These are phyloP conservation scores for Catocala nupta DNA, from an alignment of 2,888 invertebrate species.

Conservation along the genomic window DNA sequence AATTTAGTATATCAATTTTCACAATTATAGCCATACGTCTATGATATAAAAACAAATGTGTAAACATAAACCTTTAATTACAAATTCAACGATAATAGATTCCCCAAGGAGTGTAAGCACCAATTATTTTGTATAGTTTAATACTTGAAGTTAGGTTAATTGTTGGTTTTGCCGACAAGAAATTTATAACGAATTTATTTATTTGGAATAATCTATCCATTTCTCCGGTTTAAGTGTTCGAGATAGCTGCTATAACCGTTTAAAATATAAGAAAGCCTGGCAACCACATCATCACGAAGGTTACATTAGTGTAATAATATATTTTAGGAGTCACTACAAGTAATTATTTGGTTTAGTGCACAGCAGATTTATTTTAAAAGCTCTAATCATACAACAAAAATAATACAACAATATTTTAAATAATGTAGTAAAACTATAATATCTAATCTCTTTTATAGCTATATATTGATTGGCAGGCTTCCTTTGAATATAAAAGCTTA, in stretches of 20 bases:
- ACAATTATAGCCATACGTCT: conserved; percentile 75
- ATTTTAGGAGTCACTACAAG: conserved; percentile 58
- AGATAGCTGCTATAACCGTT: conserved; percentile 49
- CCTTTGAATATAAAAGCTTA: conserved; percentile 75
- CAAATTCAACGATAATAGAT: conserved; percentile 76
- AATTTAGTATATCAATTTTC: conserved; percentile 83
- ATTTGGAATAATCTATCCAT: conserved; percentile 20
- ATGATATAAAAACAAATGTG: conserved; percentile 72
- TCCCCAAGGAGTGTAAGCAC: conserved; percentile 68
- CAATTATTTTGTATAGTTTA: conserved; percentile 51
- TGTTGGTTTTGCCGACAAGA: conserved; percentile 24
- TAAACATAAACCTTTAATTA: conserved; percentile 73
- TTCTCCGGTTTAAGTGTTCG: conserved; percentile 24
- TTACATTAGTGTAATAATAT: conserved; percentile 54
- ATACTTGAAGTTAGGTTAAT: conserved; percentile 31
- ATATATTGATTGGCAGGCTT: conserved; percentile 72
- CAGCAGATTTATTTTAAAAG: conserved; percentile 70
- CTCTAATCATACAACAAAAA: conserved; percentile 60
- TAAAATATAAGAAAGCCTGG: conserved; percentile 72
- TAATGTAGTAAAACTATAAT: conserved; percentile 48
- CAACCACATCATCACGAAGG: conserved; percentile 57
- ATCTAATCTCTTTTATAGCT: conserved; percentile 48
- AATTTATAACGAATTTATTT: conserved; percentile 20
- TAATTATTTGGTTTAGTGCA: conserved; percentile 83
- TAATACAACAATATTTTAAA: conserved; percentile 47